Percentiles rank a stretch among this genome's conserved stretches.
phyloP scores from a whole-genome alignment of 2,888 invertebrate genomes.

The Mesodorylaimus sp. region DNA sequence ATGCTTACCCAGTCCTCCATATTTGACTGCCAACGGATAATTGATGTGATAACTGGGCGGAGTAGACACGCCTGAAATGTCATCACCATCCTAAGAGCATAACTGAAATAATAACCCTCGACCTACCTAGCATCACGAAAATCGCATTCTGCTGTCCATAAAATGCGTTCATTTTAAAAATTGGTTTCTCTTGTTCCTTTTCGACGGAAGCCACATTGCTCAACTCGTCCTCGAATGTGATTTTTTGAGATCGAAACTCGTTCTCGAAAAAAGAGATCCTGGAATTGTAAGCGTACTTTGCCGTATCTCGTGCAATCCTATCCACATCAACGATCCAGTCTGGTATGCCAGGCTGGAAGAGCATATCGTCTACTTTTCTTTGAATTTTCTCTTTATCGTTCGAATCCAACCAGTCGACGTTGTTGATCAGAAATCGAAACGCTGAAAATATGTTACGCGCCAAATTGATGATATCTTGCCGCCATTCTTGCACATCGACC shows the following conservation, averaged over 20 bases:
- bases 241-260: not conserved
- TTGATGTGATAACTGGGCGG: not conserved
- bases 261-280: not conserved
- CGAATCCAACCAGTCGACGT: constrained; percentile 2
- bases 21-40: constrained; percentile 4
- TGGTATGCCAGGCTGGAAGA: not conserved
- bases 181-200: not conserved
- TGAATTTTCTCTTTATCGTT: not conserved
- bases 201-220: not conserved
- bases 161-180: too few species aligned
- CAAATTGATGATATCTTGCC: not conserved
- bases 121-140: too few species aligned
- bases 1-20: not conserved
- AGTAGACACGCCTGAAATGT: not conserved
- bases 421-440: not conserved
- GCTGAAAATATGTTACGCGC: constrained; percentile 1
- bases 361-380: not conserved
- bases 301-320: not conserved
- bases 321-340: not conserved
- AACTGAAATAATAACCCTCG: not conserved
- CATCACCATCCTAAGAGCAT: not conserved
- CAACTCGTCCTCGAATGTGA: not conserved
- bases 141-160: too few species aligned
- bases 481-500: constrained; percentile 1
- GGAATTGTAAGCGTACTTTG: not conserved